Base-by-base conservation (phyloP, 2,888 invertebrate species). In the Spialia ferax region DNA sequence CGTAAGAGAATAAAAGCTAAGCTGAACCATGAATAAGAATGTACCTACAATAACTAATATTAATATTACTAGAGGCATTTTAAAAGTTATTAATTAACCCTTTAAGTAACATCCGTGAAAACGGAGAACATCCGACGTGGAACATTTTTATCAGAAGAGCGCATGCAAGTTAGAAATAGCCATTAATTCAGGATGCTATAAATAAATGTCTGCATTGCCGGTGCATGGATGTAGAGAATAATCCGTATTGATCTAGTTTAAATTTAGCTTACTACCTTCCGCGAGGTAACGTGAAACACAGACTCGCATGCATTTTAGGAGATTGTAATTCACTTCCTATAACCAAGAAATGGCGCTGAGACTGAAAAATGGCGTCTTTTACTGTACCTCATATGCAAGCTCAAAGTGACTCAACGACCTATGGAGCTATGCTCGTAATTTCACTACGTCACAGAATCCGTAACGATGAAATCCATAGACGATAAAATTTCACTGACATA, bases 171-270 rank as follows among this genome's bases (percentile, higher is more conserved):
- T 74, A 70, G 69, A 70, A 75, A 76, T 77, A 76, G 74, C 78
- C 77, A 79, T 84, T 81, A 84, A 77, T 75, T 73, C 70, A 74
- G 73, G 71, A 75, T 76, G 78, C 87, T 89, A 90, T 86, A 85
- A 87, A 87, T 89, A 89, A 84, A 78, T 83, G 84, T 84, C 88
- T 88, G 87, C 84, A 83, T 75, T 78, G 79, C 79, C 74, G 78
- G 78, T 83, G 82, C 81, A 79, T 71, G 77, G 74, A 79, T 71
- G 77, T 74, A 72, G 77, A 74, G 81, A 80, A 80, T 80, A 84
- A 84, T 83, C 84, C 78, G 81, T 89, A 91, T 92, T 83, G 91
- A 91, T 91, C 87, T 85, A 83, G 84, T 86, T 83, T 88, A 90
- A 86, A 85, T 89, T 86, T 89, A 88, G 86, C 79, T 74, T 73